phyloP scores from a whole-genome alignment of 2,113 vertebrate genomes.

The Planiliza haematocheilus region DNA sequence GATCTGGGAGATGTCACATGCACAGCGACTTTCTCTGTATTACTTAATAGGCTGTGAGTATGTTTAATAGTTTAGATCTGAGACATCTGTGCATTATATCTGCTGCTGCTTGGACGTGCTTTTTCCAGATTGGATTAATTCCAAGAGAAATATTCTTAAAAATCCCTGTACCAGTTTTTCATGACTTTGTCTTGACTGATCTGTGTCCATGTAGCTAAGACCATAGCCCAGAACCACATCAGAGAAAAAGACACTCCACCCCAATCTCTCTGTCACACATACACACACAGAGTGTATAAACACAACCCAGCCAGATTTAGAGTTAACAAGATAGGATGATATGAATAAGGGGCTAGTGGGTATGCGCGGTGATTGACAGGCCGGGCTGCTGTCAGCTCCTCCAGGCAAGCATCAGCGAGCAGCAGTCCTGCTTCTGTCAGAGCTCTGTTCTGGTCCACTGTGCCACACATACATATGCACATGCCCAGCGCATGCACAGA shows the following conservation, averaged over 20 bases:
- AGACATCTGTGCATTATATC: slow-evolving; percentile 32
- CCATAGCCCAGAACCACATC: slow-evolving; percentile 45
- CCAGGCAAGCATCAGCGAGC: slow-evolving; percentile 90
- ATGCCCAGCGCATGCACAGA: slow-evolving; percentile 34
- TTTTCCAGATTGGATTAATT: slow-evolving; percentile 26
- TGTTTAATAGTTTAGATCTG: slow-evolving; percentile 6
- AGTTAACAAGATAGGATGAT: slow-evolving; percentile 78
- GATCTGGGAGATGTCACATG: slow-evolving; percentile 9
- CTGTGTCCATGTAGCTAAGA: slow-evolving; percentile 36
- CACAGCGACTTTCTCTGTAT: slow-evolving; percentile 19
- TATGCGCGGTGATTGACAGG: slow-evolving; percentile 90
- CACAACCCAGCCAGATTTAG: slow-evolving; percentile 64
- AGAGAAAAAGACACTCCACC: slow-evolving; percentile 29
- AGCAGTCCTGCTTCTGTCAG: slow-evolving; percentile 95
- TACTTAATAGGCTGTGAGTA: slow-evolving; percentile 7
- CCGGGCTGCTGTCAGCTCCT: slow-evolving; percentile 91
- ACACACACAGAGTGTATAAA: slow-evolving; percentile 40
- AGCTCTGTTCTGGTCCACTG: slow-evolving; percentile 96
- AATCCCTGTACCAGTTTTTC: slow-evolving; percentile 36
- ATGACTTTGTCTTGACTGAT: slow-evolving; percentile 60
- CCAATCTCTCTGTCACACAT: slow-evolving; percentile 15
- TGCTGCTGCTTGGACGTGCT: slow-evolving; percentile 17
- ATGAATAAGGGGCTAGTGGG: slow-evolving; percentile 72
- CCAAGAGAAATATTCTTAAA: slow-evolving; percentile 28
- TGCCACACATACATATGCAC: slow-evolving; percentile 89